Conservation (phyloP, 2,888 invertebrate species). For the Drosophila eohydei region DNA sequence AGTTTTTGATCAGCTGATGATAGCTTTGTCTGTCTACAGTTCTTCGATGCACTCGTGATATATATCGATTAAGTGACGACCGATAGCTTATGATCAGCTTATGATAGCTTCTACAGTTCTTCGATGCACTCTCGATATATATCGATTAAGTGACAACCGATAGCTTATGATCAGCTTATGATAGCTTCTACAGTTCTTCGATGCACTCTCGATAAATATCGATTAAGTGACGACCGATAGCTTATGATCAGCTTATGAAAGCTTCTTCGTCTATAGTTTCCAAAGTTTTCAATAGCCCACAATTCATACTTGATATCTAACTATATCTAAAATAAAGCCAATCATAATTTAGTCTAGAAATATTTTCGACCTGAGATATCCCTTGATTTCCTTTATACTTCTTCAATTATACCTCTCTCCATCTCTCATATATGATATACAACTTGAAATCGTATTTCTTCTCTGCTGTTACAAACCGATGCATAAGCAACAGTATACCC, state of each 20-base stretch:
- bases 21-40: not conserved
- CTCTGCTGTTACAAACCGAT: not conserved
- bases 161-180: not conserved
- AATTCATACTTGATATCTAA: too few relatives aligned
- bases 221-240: not conserved
- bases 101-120: not conserved
- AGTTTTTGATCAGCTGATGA: too few relatives aligned
- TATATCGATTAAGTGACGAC: not conserved
- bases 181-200: too few relatives aligned
- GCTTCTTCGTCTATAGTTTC: not conserved
- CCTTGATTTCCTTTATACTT: not conserved
- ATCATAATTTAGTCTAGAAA: too few relatives aligned
- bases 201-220: not conserved
- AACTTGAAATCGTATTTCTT: too few relatives aligned
- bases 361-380: not conserved
- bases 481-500: not conserved
- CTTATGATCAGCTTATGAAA: not conserved
- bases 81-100: not conserved
- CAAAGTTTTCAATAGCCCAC: too few relatives aligned
- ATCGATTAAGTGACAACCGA: not conserved
- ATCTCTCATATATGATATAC: too few relatives aligned
- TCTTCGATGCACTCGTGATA: not conserved
- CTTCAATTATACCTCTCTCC: not conserved
- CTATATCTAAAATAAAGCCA: too few relatives aligned
- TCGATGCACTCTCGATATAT: not conserved